Evolutionary conservation across 1,140 invertebrate genomes (phyloP).

Genomic region (Parasteatoda tepidariorum): DNA sequence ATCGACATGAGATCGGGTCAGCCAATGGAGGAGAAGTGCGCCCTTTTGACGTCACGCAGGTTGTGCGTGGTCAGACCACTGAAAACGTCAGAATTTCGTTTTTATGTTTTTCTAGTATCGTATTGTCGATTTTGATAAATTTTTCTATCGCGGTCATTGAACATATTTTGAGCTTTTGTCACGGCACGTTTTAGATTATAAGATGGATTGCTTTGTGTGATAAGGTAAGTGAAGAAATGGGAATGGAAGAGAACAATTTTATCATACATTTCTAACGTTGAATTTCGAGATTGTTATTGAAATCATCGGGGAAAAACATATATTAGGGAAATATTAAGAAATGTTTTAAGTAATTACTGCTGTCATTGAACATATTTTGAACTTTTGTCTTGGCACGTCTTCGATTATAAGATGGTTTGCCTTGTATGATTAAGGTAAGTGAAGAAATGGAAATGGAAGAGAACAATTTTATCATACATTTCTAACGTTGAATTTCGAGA

Average conservation of each 20-base stretch:
- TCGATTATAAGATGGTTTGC: slow-evolving; percentile 16
- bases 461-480: background rate
- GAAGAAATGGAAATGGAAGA: background rate
- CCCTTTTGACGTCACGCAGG: slow-evolving; percentile 12
- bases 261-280: background rate
- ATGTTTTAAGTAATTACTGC: too few relatives aligned
- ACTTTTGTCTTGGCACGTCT: slow-evolving; percentile 15
- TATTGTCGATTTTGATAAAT: background rate
- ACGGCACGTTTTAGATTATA: slow-evolving; percentile 27
- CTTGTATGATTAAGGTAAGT: background rate
- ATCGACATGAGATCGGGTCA: slow-evolving; percentile 26
- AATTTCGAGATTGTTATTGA: background rate
- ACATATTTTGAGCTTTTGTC: slow-evolving; percentile 14
- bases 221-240: background rate
- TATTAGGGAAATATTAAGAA: too few relatives aligned
- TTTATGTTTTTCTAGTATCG: slow-evolving; percentile 4
- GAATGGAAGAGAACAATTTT: background rate
- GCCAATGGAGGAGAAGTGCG: background rate
- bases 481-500: background rate
- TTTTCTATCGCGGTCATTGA: background rate
- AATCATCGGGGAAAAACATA: background rate
- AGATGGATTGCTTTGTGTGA: slow-evolving; percentile 5
- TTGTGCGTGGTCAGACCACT: slow-evolving; percentile 11
- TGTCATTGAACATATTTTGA: slow-evolving; percentile 2
- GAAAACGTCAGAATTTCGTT: slow-evolving; percentile 20